Conservation (phyloP, 2,888 invertebrate genomes). For the Amphipyra berbera region DNA sequence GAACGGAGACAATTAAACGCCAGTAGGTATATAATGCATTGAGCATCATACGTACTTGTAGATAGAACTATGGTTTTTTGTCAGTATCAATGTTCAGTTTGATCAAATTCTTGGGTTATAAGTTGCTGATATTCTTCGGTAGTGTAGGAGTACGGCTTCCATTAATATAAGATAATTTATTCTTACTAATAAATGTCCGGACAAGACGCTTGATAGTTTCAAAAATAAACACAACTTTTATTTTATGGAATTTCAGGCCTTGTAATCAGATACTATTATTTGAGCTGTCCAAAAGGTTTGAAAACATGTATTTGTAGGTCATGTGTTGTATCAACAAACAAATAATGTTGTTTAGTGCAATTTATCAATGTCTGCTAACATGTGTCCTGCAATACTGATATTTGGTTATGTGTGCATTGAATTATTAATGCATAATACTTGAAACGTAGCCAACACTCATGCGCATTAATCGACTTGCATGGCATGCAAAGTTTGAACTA, state of each 20-base stretch:
- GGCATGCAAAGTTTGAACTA: slow-evolving; percentile 12
- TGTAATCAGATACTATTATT: slow-evolving; percentile 6
- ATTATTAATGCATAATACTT: slow-evolving; percentile 33
- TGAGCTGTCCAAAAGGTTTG: slow-evolving; percentile 9
- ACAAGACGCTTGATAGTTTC: neutral
- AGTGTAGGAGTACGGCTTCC: no score
- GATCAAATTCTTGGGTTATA: no score
- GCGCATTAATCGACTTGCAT: slow-evolving; percentile 5
- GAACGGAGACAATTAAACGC: neutral
- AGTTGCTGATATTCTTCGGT: no score
- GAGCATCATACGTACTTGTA: no score
- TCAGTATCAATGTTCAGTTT: no score
- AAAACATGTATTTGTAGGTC: slow-evolving; percentile 26
- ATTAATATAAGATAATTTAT: no score
- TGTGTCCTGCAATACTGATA: slow-evolving; percentile 25
- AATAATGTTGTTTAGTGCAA: slow-evolving; percentile 22
- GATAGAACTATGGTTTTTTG: no score
- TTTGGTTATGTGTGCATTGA: slow-evolving; percentile 25
- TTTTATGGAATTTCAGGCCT: neutral
- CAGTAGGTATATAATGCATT: neutral
- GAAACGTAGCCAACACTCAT: slow-evolving; percentile 43
- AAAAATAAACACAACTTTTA: slow-evolving; percentile 1
- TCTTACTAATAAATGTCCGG: no score
- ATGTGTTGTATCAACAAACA: slow-evolving; percentile 25
- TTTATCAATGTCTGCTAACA: slow-evolving; percentile 32